Evolutionary conservation across 2,888 invertebrate species (phyloP), one percentile per base, ranked within the genome.

Genomic region (Melipona bicolor): DNA sequence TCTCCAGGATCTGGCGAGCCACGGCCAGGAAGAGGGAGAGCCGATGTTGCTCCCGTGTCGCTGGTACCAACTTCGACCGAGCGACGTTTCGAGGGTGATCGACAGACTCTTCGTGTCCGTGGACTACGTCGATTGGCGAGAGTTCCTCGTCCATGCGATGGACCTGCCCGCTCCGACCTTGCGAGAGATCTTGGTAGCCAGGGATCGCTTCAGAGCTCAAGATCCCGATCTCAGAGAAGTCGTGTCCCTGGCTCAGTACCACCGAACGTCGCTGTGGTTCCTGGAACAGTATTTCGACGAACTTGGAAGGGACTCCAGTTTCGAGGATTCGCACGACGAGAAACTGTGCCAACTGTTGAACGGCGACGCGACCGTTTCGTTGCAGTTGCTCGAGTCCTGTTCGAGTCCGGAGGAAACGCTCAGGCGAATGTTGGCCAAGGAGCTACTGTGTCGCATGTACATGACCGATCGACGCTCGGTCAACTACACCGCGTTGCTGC

Each of bases 101-200:
- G 92, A 92, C 73, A 87, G 92, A 56, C 83, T 96, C 24, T 97
- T 96, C 91, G 96, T 96, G 0, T 95, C 95, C 67, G 95, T 95
- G 0, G 95, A 95, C 17, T 96, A 95, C 84, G 90, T 96, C 17
- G 96, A 96, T 89, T 97, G 97, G 97, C 95, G 96, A 89, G 96
- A 97, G 92, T 97, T 97, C 89, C 94, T 97, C 19, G 94, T 97
- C 85, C 96, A 95, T 90, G 96, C 96, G 90, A 91, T 96, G 54
- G 95, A 96, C 88, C 91, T 96, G 17, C 93, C 94, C 65, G 96
- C 95, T 91, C 97, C 97, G 0, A 95, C 94, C 0, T 93, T 95
- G 54, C 94, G 95, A 3, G 95, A 97, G 86, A 91, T 97, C 77
- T 91, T 97, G 64, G 91, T 94, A 24, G 86, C 95, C 17, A 95